A percentile compares a stretch with the other conserved stretches of the same genome.
Evolutionary conservation across 1,140 invertebrate species (phyloP).

Genomic region (Acromyrmex echinatior): DNA sequence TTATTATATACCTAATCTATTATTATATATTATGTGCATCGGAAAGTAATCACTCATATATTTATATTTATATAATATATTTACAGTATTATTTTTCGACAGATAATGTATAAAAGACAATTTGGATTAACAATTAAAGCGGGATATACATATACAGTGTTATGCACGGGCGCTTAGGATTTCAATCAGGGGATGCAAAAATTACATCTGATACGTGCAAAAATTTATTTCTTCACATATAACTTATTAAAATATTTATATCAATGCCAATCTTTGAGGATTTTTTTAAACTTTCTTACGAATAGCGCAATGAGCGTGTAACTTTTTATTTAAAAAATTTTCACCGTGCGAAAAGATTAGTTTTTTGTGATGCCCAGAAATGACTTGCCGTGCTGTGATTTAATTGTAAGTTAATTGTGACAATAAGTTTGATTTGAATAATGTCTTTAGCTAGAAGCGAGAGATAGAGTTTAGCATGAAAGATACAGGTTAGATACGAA

Average conservation of each 20-base stretch:
- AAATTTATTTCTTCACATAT: no score
- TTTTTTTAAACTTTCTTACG: no score
- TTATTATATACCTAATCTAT: background rate
- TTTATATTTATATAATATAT: conserved; percentile 27
- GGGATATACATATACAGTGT: background rate
- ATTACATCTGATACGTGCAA: no score
- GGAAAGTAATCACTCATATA: conserved; percentile 6
- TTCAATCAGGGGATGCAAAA: no score
- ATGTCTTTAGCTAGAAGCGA: conserved; percentile 10
- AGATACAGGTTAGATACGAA: conserved; percentile 43
- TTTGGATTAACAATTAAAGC: background rate
- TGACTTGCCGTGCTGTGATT: conserved; percentile 10
- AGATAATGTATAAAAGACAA: background rate
- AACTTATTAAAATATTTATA: no score
- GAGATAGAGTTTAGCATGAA: conserved; percentile 28
- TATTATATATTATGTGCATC: conserved; percentile 7
- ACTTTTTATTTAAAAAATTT: no score
- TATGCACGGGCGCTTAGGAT: no score
- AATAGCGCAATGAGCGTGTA: no score
- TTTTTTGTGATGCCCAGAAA: background rate
- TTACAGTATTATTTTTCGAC: conserved; percentile 22
- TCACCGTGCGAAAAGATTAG: background rate
- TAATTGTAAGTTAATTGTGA: conserved; percentile 31
- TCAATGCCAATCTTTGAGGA: no score
- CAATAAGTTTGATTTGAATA: conserved; percentile 45